Conservation (phyloP, 2,797 vertebrate species). For the Lycodopsis pacificus region DNA sequence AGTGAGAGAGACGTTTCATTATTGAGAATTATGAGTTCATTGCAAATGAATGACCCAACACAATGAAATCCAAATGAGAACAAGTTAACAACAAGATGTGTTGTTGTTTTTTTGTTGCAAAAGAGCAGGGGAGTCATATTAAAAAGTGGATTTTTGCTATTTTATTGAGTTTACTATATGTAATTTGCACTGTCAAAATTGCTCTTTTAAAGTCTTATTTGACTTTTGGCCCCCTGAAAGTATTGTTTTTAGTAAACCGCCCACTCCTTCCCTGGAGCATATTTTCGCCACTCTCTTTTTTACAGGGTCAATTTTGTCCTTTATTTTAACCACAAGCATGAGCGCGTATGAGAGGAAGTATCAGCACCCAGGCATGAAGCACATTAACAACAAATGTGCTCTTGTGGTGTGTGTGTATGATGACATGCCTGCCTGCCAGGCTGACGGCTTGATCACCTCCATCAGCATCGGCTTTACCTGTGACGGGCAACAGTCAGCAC, state of each 20-base stretch:
- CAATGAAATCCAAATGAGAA: background rate
- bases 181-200: background rate
- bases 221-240: background rate
- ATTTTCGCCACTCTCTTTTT: conserved; percentile 7
- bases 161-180: background rate
- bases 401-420: conserved; percentile 18
- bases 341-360: conserved; percentile 19
- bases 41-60: background rate
- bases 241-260: background rate
- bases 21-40: background rate
- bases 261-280: background rate
- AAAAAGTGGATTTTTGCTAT: background rate
- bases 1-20: background rate
- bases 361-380: conserved; percentile 46
- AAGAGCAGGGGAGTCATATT: background rate
- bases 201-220: background rate
- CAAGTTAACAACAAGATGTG: background rate
- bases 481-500: conserved; percentile 60
- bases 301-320: conserved; percentile 18
- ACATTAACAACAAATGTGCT: conserved; percentile 50
- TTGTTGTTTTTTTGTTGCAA: background rate
- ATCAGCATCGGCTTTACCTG: conserved; percentile 65
- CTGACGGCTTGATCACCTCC: conserved; percentile 70
- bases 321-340: conserved; percentile 15
- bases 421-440: conserved; percentile 51